phyloP scores from a whole-genome alignment of 2,797 vertebrate genomes.

The Sebastes minor region DNA sequence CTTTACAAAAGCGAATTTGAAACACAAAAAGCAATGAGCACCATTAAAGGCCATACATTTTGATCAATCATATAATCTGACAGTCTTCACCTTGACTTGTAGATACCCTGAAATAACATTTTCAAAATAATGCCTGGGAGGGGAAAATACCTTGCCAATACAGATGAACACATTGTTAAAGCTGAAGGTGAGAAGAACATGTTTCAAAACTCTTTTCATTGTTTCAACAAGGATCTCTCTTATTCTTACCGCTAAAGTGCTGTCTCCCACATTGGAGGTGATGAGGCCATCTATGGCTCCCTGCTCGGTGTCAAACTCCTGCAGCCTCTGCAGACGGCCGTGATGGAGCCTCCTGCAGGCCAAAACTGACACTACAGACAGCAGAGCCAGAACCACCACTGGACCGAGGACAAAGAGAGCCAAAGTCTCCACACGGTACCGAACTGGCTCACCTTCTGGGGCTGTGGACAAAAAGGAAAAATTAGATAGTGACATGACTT shows the following conservation, averaged over 20 bases:
- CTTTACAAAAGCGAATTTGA: neutral
- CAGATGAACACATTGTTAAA: neutral
- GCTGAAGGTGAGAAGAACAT: neutral
- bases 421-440: slow-evolving; percentile 73
- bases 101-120: neutral
- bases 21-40: neutral
- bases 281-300: slow-evolving; percentile 85
- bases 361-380: slow-evolving; percentile 72
- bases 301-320: slow-evolving; percentile 81
- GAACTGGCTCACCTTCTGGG: slow-evolving; percentile 71
- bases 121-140: neutral
- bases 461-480: slow-evolving; percentile 34
- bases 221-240: neutral
- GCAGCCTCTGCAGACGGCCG: slow-evolving; percentile 78
- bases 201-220: neutral
- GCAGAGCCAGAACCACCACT: slow-evolving; percentile 76
- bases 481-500: neutral
- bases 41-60: neutral
- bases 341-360: slow-evolving; percentile 81
- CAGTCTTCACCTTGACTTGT: neutral
- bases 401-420: slow-evolving; percentile 79
- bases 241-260: slow-evolving; percentile 81
- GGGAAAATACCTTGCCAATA: neutral
- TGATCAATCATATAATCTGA: neutral
- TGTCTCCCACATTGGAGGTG: slow-evolving; percentile 83